A percentile compares a stretch with the other conserved stretches of the same genome.
Evolutionary conservation across 2,888 invertebrate species (phyloP).

Genomic region (Galerucella nymphaeae): DNA sequence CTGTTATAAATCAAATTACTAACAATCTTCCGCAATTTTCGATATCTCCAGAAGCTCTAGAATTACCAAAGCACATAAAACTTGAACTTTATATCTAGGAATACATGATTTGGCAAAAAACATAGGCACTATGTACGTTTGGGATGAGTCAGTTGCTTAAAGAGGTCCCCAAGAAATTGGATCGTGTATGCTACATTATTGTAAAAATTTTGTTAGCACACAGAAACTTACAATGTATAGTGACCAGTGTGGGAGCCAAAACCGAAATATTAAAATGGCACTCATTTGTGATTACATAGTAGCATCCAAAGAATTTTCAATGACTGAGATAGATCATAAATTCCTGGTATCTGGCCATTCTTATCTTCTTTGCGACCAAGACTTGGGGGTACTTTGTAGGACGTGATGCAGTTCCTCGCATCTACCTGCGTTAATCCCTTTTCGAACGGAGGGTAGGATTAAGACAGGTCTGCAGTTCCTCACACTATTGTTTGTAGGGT

Average conservation of each 20-base stretch:
- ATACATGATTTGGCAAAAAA: too few species aligned
- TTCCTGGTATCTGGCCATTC: slow-evolving; percentile 36
- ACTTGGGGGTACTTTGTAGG: slow-evolving; percentile 45
- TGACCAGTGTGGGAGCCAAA: slow-evolving; percentile 39
- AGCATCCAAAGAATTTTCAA: slow-evolving; percentile 30
- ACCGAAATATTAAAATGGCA: slow-evolving; percentile 44
- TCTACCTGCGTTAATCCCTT: too few species aligned
- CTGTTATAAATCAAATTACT: too few species aligned
- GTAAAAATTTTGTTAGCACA: slow-evolving; percentile 36
- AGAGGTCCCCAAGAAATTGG: slow-evolving; percentile 46
- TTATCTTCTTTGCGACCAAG: slow-evolving; percentile 42
- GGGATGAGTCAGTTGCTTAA: slow-evolving; percentile 37
- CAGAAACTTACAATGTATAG: slow-evolving; percentile 36
- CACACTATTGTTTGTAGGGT: too few species aligned
- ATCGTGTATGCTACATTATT: slow-evolving; percentile 39
- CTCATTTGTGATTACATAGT: slow-evolving; percentile 40
- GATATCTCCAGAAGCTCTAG: too few species aligned
- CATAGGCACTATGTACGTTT: too few species aligned
- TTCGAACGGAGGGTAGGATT: too few species aligned
- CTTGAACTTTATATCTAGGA: too few species aligned
- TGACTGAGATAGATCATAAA: slow-evolving; percentile 25
- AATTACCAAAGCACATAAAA: too few species aligned
- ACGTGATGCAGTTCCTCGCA: too few species aligned
- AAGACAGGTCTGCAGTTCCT: too few species aligned
- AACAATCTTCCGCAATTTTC: too few species aligned